Evolutionary conservation across 2,113 vertebrate genomes (phyloP).

Genomic region (Notothenia coriiceps): DNA sequence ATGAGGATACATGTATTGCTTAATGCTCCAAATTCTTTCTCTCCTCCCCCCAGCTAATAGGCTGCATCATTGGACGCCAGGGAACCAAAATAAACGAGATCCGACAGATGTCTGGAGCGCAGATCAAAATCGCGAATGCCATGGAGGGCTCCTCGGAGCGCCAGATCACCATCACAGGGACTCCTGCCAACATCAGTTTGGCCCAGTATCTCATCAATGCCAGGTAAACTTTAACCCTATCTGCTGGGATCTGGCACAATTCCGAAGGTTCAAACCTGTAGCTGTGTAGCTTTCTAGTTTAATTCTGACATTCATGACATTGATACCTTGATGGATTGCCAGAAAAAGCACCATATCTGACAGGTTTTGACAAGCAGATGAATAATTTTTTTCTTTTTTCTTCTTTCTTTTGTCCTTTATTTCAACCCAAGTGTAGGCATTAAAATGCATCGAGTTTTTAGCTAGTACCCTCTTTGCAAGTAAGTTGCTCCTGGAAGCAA

Average conservation of each 20-base stretch:
- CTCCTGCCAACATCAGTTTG: conserved; percentile 98
- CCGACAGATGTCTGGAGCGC: conserved; percentile 99
- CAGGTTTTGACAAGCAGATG: conserved; percentile 15
- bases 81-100: conserved; percentile 99
- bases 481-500: conserved; percentile 30
- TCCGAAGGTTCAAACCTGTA: background rate
- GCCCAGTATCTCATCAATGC: conserved; percentile 99
- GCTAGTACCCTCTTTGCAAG: conserved; percentile 16
- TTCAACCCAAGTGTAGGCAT: conserved; percentile 28
- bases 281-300: background rate
- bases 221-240: conserved; percentile 85
- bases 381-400: conserved; percentile 24
- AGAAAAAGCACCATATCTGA: conserved; percentile 5
- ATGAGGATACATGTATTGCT: conserved; percentile 6
- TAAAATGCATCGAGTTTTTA: conserved; percentile 40
- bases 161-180: conserved; percentile 99
- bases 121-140: conserved; percentile 99
- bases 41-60: conserved; percentile 92
- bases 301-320: conserved; percentile 15
- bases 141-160: conserved; percentile 98
- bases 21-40: conserved; percentile 45
- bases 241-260: conserved; percentile 7
- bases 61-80: conserved; percentile 99
- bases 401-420: background rate
- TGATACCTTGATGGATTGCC: conserved; percentile 13